Base-by-base conservation (phyloP, 2,888 invertebrate species). In the Antheraea assamensis region DNA sequence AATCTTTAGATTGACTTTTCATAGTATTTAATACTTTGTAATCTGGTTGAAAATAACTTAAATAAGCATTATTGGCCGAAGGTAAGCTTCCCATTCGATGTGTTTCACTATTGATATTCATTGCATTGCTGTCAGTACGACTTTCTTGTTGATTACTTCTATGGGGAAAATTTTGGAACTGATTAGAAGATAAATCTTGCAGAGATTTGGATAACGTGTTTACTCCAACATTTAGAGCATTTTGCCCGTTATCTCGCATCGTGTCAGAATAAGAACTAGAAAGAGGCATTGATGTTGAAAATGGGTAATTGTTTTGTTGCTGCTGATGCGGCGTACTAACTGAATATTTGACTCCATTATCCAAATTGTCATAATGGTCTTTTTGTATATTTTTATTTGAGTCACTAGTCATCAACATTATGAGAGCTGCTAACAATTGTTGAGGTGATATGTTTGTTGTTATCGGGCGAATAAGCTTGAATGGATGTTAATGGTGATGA, bases 331-430 rank as follows among this genome's bases (percentile, higher is more conserved):
- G n/a, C 0, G 84, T 74, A 78, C 86, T 90, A 21, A 81, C 78
- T 0, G 91, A 91, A 81, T 90, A 93, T 77, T 92, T 88, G 0
- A 93, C 83, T 10, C 93, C 93, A 78, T 90, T 92, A 8, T 86
- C 90, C 24, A 93, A 89, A 77, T 93, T 94, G 77, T 94, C 92
- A 75, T 92, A 94, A 81, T 93, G 93, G 78, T 94, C 92, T 72
- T 92, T 90, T 78, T 90, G 90, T 77, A 93, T 86, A 76, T 90
- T 90, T 79, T 92, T 92, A 77, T 83, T 88, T 24, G 80, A 79
- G 7, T 91, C 90, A 77, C 84, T 88, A 64, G n/a, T 75, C 87
- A 21, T 91, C 90, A 75, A 87, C 92, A 75, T 78, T 86, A 10
- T 84, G 76, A 2, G 81, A 78, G 79, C 87, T 90, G 75, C 84